Evolutionary conservation across 2,113 vertebrate species (phyloP).

Genomic region (Cottus gobio): DNA sequence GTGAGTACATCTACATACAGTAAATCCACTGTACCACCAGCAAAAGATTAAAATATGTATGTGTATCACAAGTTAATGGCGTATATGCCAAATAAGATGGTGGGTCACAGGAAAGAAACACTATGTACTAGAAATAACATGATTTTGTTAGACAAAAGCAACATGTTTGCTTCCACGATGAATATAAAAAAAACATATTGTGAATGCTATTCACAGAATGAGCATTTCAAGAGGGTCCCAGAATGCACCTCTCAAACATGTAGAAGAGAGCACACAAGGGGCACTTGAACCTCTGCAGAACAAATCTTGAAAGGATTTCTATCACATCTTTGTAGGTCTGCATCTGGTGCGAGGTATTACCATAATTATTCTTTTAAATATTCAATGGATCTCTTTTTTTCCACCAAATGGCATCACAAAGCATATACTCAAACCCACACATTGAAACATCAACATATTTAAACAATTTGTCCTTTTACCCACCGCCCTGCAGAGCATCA

Average conservation of each 20-base stretch:
- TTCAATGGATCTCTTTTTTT: not conserved
- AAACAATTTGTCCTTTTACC: not conserved
- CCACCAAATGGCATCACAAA: not conserved
- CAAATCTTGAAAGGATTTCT: not conserved
- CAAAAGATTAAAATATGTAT: not conserved
- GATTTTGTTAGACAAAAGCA: not conserved
- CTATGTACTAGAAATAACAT: not conserved
- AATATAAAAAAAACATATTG: not conserved
- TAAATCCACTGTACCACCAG: not conserved
- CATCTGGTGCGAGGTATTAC: not conserved
- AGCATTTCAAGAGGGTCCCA: not conserved
- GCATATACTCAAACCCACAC: not conserved
- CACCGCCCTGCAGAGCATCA: not conserved
- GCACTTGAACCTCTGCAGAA: not conserved
- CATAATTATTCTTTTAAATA: not conserved
- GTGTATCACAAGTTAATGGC: not conserved
- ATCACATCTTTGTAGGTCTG: constrained; percentile 1
- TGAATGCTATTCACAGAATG: not conserved
- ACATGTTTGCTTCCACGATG: not conserved
- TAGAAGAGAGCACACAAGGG: not conserved
- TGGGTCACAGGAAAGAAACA: not conserved
- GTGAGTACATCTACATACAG: constrained; percentile 56
- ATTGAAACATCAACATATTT: not conserved
- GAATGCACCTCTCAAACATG: not conserved
- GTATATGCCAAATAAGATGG: not conserved